Base-by-base conservation (phyloP, 2,797 vertebrate genomes). In the Cossypha polioptera region DNA sequence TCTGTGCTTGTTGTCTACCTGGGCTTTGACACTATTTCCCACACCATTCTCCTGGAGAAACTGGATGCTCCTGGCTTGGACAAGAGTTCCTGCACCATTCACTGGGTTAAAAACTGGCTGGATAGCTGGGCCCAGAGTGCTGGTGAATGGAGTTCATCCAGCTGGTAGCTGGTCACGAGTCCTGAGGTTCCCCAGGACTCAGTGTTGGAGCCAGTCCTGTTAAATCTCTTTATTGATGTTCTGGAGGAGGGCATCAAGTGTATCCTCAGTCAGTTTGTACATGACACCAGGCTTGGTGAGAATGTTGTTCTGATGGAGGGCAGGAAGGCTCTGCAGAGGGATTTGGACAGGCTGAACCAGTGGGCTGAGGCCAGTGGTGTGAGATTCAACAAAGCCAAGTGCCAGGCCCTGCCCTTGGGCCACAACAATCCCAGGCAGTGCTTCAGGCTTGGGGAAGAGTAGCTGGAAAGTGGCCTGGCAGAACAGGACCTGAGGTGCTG, bases 381-480 rank as follows among this genome's bases (percentile, higher is more conserved):
- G 36, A 36, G 7, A 3, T 48, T 36, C 31, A 35, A 28, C 5
- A 42, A 42, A 3, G 13, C n/a, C 36, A 75, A 55, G 28, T 5
- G 9, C 22, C 4, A 24, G 8, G 2, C 55, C 8, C 4, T 63
- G 28, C 13, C 3, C n/a, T 36, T 55, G 16, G 9, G 11, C 18
- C 31, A 36, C 42, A 43, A 43, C 8, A 82, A 1, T 4, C 9
- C 24, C 42, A 21, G 0, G 55, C 22, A 57, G 28, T 0, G 5
- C n/a, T 10, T 20, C 13, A 62, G 28, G 35, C 19, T 42, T 36
- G 50, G 10, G 11, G 38, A 43, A 69, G 3, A 77, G 33, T 4
- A 5, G 1, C 51, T 71, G 17, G n/a, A 0, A 83, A 77, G n/a
- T 24, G 35, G 6, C 21, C 33, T 5, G 5, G 17, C 1, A 15